phyloP scores from a whole-genome alignment of 2,888 invertebrate species.

The Lissocephala sabroskyi region DNA sequence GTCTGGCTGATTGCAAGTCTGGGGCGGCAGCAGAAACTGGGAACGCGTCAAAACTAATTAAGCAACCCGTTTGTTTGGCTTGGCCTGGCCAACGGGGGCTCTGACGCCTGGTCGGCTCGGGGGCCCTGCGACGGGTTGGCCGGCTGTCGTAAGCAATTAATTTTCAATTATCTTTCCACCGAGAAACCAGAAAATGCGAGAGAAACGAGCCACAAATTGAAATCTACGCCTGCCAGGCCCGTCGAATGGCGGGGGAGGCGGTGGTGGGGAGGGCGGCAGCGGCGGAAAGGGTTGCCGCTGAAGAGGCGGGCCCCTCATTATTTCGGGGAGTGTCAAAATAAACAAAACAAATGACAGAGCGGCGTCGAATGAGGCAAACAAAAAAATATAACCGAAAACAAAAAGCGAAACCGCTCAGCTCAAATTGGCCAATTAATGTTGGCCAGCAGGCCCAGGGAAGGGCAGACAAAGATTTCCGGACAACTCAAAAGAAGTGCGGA shows the following conservation, averaged over 20 bases:
- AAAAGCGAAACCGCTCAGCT: constrained; percentile 22
- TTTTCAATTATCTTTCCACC: constrained; percentile 52
- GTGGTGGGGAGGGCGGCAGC: neutral
- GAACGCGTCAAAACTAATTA: constrained; percentile 57
- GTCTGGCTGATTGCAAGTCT: neutral
- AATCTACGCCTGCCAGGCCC: too few species aligned
- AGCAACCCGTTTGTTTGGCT: constrained; percentile 47
- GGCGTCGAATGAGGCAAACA: too few species aligned
- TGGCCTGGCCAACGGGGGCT: neutral
- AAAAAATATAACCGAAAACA: too few species aligned
- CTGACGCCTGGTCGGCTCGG: neutral
- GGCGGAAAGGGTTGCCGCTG: neutral
- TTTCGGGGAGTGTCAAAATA: constrained; percentile 3
- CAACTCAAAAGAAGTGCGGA: neutral
- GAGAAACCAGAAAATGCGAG: constrained; percentile 29
- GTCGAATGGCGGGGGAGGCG: neutral
- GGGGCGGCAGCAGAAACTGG: neutral
- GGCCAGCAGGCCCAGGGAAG: constrained; percentile 11
- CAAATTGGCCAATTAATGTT: constrained; percentile 53
- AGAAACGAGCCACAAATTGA: too few species aligned
- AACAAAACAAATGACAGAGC: constrained; percentile 7
- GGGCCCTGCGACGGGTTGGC: constrained; percentile 1
- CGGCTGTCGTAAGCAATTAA: constrained; percentile 59
- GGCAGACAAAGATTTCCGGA: constrained; percentile 13
- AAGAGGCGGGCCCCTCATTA: constrained; percentile 4